Evolutionary conservation across 2,113 vertebrate species (phyloP).

Genomic region (Cyanoramphus novaezelandiae): DNA sequence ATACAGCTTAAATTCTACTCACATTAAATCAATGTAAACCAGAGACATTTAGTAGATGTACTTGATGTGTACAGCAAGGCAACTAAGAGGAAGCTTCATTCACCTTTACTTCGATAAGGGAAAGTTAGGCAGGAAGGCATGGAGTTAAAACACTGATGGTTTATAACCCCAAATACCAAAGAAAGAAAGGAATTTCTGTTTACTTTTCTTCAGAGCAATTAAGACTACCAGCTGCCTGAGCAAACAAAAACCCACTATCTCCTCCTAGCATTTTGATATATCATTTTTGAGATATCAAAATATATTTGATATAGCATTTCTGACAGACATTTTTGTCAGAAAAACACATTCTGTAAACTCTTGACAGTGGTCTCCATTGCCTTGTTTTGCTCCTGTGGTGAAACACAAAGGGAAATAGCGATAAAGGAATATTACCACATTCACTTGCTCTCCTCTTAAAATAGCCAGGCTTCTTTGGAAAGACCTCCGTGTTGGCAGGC

Average conservation of each 20-base stretch:
- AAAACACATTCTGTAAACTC: background rate
- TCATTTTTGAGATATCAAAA: background rate
- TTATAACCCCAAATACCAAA: background rate
- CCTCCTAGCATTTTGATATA: background rate
- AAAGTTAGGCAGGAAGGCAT: background rate
- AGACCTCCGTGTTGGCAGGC: background rate
- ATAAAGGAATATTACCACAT: background rate
- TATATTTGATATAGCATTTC: background rate
- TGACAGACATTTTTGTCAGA: slow-evolving; percentile 2
- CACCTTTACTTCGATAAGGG: background rate
- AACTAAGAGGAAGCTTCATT: background rate
- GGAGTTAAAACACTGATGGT: background rate
- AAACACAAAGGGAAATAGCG: background rate
- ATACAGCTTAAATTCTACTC: background rate
- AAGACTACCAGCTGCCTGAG: background rate
- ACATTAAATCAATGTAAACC: background rate
- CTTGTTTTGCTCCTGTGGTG: background rate
- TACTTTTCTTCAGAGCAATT: slow-evolving; percentile 15
- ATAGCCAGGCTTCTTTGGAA: background rate
- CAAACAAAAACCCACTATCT: background rate
- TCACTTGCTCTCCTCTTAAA: background rate
- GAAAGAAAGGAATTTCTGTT: background rate
- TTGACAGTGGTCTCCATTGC: background rate
- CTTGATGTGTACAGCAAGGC: background rate
- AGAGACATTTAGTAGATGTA: background rate